Conservation (phyloP, 2,113 vertebrate species). For the Crotalus tigris region DNA sequence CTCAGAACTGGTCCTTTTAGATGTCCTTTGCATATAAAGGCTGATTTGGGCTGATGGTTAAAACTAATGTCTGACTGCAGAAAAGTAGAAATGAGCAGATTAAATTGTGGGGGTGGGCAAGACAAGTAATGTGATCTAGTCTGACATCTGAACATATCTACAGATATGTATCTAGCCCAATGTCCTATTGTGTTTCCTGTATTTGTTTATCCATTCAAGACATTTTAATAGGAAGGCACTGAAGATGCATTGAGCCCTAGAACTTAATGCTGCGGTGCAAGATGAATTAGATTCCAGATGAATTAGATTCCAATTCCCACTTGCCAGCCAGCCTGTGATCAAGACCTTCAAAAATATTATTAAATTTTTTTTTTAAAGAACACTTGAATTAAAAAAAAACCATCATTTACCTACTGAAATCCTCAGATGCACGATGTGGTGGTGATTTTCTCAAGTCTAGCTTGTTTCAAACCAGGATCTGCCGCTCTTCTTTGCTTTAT, state of each 20-base stretch:
- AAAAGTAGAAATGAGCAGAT: not conserved
- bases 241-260: not conserved
- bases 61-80: not conserved
- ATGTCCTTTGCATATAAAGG: not conserved
- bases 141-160: not conserved
- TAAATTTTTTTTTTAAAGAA: not conserved
- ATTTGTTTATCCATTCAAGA: not conserved
- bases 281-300: not conserved
- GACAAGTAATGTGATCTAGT: not conserved
- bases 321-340: not conserved
- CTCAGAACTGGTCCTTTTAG: not conserved
- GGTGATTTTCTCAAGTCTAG: not conserved
- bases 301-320: not conserved
- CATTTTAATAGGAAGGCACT: not conserved
- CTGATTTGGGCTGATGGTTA: not conserved
- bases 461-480: conserved; percentile 26
- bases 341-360: not conserved
- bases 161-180: not conserved
- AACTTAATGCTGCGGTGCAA: not conserved
- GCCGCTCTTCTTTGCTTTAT: conserved; percentile 25
- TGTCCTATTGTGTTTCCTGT: not conserved
- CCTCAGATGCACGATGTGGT: accelerated
- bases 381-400: not conserved
- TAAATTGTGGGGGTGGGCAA: not conserved
- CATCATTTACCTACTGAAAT: conserved; percentile 36